These are phyloP conservation scores for Parasteatoda lunata DNA, from an alignment of 2,888 invertebrate genomes.

Conservation along the genomic window DNA sequence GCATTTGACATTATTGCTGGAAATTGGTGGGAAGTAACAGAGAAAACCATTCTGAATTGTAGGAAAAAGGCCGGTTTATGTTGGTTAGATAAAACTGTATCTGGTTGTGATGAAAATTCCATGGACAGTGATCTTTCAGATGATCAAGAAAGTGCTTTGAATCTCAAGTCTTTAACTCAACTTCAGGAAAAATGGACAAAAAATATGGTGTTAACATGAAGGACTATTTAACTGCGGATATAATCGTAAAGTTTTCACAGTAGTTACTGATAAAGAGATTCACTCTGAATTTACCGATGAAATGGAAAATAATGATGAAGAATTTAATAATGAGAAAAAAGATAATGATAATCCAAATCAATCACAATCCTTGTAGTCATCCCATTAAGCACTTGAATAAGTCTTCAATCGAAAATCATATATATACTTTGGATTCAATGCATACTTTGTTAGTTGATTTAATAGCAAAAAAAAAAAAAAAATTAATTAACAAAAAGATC, in stretches of 20 bases:
- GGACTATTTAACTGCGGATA: not conserved
- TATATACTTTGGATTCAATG: not conserved
- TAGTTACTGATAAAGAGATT: not conserved
- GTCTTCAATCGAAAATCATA: not conserved
- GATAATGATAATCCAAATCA: not conserved
- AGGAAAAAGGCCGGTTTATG: conserved; percentile 11
- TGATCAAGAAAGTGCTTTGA: not conserved
- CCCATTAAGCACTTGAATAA: conserved; percentile 2
- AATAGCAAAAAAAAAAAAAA: too few relatives aligned
- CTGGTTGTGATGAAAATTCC: conserved; percentile 15
- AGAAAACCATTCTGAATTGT: conserved; percentile 12
- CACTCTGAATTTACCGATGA: not conserved
- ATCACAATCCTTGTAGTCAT: conserved; percentile 1
- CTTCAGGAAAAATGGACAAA: conserved; percentile 5
- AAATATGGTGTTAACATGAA: not conserved
- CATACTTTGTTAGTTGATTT: not conserved
- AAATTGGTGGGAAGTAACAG: conserved; percentile 18
- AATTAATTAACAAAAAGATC: too few relatives aligned
- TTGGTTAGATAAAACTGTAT: not conserved
- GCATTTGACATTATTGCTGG: conserved; percentile 19
- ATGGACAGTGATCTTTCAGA: conserved; percentile 8
- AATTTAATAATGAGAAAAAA: too few relatives aligned
- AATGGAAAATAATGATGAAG: not conserved
- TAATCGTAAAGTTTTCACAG: not conserved
- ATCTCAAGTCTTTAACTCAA: not conserved